These are phyloP conservation scores for Zoroaster sp. DNA, from an alignment of 53 echinoderm and acorn worm species.

Conservation along the genomic window DNA sequence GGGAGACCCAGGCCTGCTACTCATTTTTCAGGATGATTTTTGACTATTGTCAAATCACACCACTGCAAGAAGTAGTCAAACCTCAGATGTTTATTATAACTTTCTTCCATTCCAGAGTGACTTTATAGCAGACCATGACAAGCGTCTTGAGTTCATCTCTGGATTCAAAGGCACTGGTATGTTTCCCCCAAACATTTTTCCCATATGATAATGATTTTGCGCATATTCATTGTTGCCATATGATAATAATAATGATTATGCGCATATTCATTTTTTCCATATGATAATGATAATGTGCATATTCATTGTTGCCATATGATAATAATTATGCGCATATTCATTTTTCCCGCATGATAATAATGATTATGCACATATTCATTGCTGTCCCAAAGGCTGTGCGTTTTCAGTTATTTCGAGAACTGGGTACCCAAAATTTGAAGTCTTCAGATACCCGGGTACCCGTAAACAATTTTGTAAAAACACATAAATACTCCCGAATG, in stretches of 20 bases:
- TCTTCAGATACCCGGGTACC: no score
- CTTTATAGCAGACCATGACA: slow-evolving; percentile 44
- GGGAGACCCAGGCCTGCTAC: neutral
- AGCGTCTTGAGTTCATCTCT: slow-evolving; percentile 43
- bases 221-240: neutral
- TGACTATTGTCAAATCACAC: no score
- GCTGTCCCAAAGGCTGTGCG: no score
- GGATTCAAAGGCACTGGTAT: slow-evolving; percentile 61
- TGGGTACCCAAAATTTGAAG: no score
- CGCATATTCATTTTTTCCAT: neutral
- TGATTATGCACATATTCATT: no score
- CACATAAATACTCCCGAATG: no score
- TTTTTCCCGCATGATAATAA: neutral
- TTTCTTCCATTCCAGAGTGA: slow-evolving; percentile 49
- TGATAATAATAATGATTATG: neutral
- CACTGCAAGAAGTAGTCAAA: neutral
- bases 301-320: neutral
- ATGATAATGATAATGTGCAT: neutral
- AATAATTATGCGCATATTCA: neutral
- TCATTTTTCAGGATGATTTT: neutral
- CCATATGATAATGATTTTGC: neutral
- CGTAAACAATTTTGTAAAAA: no score
- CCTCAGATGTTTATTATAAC: neutral
- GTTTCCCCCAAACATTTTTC: neutral
- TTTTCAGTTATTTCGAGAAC: no score